Base-by-base conservation (phyloP, 2,888 invertebrate species). In the Cheilosia vulpina region DNA sequence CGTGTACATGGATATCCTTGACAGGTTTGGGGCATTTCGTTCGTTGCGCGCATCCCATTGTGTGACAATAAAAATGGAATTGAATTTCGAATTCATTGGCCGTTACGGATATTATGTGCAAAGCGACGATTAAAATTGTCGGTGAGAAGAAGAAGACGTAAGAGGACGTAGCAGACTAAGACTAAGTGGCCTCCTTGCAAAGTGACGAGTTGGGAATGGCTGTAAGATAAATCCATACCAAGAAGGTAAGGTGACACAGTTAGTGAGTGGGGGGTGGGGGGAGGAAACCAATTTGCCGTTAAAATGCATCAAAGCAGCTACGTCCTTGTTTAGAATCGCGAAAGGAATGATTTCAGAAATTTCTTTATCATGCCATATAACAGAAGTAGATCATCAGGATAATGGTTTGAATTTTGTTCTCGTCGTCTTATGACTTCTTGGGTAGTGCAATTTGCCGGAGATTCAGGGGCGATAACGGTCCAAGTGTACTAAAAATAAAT, bases 101-200 rank as follows among this genome's bases (percentile, higher is more conserved):
- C 84, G 60, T 84, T 84, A 75, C 63, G 80, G 80, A 76, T 84
- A 84, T 79, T 71, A 84, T 75, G 79, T 84, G 84, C 79, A 71
- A 84, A 84, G 71, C 63, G 84, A 66, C 75, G 84, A 84, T 79
- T 84, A 84, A 84, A 84, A 84, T 75, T 80, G 69, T 76, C 84
- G 71, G 71, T 65, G 63, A 57, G 68, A 66, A 47, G 73, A 5
- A 41, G 55, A 52, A 62, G n/a, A n/a, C n/a, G n/a, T n/a, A n/a
- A n/a, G 38, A 34, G 4, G 53, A 38, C 31, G 50, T 19, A 43
- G 13, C 9, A 72, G 41, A 17, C 38, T 19, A 41, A 41, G 65
- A 17, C 38, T 31, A 41, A 50, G 65, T 41, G 21, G 60, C 15
- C 15, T 60, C 50, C 58, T 38, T 50, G 58, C 21, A 38, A 13